Base-by-base conservation (phyloP, 2,113 vertebrate genomes). In the Erythrolamprus reginae region DNA sequence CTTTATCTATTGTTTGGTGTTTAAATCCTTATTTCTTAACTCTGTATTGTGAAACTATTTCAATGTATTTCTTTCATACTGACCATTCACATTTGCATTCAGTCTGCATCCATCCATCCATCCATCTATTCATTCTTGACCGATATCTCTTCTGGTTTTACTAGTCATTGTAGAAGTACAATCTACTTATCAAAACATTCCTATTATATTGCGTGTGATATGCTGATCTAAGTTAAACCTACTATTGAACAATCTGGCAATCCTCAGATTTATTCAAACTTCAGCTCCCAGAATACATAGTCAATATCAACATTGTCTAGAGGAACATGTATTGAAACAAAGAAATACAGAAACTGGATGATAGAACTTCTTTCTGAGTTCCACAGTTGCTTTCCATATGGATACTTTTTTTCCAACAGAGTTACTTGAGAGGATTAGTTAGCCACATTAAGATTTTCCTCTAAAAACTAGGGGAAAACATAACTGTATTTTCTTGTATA, bases 391-490 rank as follows among this genome's bases (percentile, higher is more conserved):
- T 95, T 93, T 94, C 89, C 42, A 92, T 89, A 85, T 87, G 84
- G 91, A 88, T 91, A 95, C 91, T 86, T 94, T 87, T 87, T 89
- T 95, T 85, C 82, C 91, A 86, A 92, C 89, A 82, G 92, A 82
- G 90, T 52, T 93, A 91, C 17, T 77, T 77, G 33, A 42, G 70
- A 77, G 7, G 88, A 94, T 92, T 95, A 77, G 94, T 85, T 93
- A 50, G 91, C 33, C 70, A 90, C 92, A 92, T 91, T 91, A 95
- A 90, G 50, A 92, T 94, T 93, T 93, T 94, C 84, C 92, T 95
- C 92, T 93, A 61, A 88, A 91, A 52, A 82, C 12, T 5, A 48
- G 56, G 12, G 17, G 61, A 65, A 88, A 89, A 33, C 3, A 53
- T 3, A 26, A 33, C 13, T 61, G n/a, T 53, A 33, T 56, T 82